Conservation (phyloP, 2,797 vertebrate genomes). For the Hyperoplus lanceolatus region DNA sequence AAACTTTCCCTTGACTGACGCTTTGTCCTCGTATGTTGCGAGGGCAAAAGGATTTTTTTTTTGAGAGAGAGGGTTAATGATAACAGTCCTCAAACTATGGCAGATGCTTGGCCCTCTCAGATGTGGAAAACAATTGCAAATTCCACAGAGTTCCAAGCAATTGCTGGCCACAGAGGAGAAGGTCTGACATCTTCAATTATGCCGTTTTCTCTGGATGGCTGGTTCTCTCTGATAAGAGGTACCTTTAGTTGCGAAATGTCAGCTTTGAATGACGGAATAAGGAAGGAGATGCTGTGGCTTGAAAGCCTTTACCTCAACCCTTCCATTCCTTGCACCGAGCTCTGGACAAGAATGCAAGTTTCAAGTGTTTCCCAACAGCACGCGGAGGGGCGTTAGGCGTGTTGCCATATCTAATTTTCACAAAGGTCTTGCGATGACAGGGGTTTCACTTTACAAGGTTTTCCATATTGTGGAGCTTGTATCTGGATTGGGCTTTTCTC, state of each 20-base stretch:
- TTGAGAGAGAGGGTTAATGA: conserved; percentile 65
- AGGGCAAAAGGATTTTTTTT: conserved; percentile 68
- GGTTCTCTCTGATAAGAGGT: conserved; percentile 58
- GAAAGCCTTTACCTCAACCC: conserved; percentile 49
- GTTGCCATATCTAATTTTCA: conserved; percentile 67
- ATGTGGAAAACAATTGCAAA: conserved; percentile 75
- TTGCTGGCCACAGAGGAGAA: conserved; percentile 46
- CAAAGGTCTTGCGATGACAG: conserved; percentile 59
- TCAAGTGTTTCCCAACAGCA: conserved; percentile 43
- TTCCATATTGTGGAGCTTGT: conserved; percentile 30
- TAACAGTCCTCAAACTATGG: conserved; percentile 73
- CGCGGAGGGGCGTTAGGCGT: conserved; percentile 5
- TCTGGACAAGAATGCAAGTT: conserved; percentile 32
- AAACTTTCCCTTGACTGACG: conserved; percentile 53
- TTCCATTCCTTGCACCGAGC: conserved; percentile 4
- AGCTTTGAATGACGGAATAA: conserved; percentile 44
- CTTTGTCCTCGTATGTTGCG: conserved; percentile 53
- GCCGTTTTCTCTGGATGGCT: conserved; percentile 38
- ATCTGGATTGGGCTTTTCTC: conserved; percentile 54
- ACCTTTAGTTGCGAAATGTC: conserved; percentile 54
- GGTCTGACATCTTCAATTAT: conserved; percentile 65
- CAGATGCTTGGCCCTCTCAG: conserved; percentile 71
- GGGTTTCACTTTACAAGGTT: conserved; percentile 51
- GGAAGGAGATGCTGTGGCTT: conserved; percentile 19
- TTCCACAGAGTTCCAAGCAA: conserved; percentile 59